phyloP scores from a whole-genome alignment of 1,140 invertebrate genomes.

The Cydia strobilella region DNA sequence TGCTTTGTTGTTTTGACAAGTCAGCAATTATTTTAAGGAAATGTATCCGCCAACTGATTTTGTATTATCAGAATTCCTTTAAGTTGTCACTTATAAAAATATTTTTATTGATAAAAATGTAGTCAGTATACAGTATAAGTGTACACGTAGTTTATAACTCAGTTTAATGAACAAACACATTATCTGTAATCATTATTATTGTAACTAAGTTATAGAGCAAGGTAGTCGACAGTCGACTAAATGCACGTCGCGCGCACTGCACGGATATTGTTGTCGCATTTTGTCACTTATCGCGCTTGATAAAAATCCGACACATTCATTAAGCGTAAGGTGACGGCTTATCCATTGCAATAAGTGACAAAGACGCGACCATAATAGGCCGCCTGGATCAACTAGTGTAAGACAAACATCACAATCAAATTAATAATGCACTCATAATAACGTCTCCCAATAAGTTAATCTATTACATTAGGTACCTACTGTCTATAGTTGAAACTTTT shows the following conservation, averaged over 20 bases:
- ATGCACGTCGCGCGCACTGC: constrained; percentile 1
- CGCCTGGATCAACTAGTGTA: constrained; percentile 34
- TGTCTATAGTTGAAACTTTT: constrained; percentile 18
- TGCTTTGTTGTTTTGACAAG: constrained; percentile 51
- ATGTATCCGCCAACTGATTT: constrained; percentile 40
- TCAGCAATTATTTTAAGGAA: constrained; percentile 37
- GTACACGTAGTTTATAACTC: constrained; percentile 64
- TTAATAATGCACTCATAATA: constrained; percentile 18
- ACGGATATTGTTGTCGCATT: constrained; percentile 35
- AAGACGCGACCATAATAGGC: background rate
- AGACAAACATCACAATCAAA: constrained; percentile 25
- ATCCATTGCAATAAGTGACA: background rate
- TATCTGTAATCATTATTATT: constrained; percentile 63
- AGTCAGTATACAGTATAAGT: constrained; percentile 67
- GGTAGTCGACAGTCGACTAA: constrained; percentile 39
- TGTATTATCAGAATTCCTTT: constrained; percentile 46
- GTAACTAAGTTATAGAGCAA: constrained; percentile 53
- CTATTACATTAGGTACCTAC: constrained; percentile 24
- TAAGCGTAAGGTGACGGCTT: constrained; percentile 35
- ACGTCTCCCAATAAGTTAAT: constrained; percentile 21
- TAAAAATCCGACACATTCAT: background rate
- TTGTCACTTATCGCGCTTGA: constrained; percentile 18
- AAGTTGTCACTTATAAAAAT: constrained; percentile 49
- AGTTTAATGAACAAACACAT: constrained; percentile 63
- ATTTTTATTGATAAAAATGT: constrained; percentile 59